Percentiles rank a stretch among this genome's conserved stretches.
phyloP scores from a whole-genome alignment of 2,797 vertebrate species.

The Eurystomus glaucurus region DNA sequence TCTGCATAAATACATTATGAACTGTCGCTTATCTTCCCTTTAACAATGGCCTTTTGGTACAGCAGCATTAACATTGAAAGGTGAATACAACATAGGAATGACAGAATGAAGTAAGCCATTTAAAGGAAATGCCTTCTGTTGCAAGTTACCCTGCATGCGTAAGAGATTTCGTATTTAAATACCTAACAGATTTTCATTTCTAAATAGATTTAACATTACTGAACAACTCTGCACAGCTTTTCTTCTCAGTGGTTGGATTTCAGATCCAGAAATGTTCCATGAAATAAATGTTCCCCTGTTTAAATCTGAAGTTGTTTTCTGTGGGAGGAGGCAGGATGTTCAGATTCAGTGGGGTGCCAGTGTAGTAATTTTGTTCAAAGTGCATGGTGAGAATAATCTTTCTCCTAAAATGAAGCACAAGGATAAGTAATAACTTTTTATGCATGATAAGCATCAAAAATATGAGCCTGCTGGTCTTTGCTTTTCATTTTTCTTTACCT shows the following conservation, averaged over 20 bases:
- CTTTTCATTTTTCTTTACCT: conserved; percentile 87
- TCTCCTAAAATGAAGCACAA: conserved; percentile 85
- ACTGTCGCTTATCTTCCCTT: not conserved
- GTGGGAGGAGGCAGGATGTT: conserved; percentile 72
- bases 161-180: conserved; percentile 10
- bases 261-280: conserved; percentile 50
- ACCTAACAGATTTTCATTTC: conserved; percentile 49
- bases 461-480: conserved; percentile 87
- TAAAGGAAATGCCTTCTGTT: not conserved
- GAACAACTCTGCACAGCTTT: conserved; percentile 24
- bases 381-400: conserved; percentile 88
- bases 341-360: conserved; percentile 80
- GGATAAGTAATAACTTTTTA: conserved; percentile 90
- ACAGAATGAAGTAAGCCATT: not conserved
- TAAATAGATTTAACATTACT: conserved; percentile 27
- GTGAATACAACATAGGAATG: not conserved
- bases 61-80: not conserved
- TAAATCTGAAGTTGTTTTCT: conserved; percentile 77
- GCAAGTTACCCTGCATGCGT: not conserved
- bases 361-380: conserved; percentile 84
- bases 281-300: conserved; percentile 66
- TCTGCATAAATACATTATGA: not conserved
- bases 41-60: not conserved
- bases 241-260: conserved; percentile 30
- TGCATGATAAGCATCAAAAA: conserved; percentile 89